Evolutionary conservation across 2,888 invertebrate species (phyloP), one percentile per base, ranked within the genome.

Genomic region (Adineta ricciae): DNA sequence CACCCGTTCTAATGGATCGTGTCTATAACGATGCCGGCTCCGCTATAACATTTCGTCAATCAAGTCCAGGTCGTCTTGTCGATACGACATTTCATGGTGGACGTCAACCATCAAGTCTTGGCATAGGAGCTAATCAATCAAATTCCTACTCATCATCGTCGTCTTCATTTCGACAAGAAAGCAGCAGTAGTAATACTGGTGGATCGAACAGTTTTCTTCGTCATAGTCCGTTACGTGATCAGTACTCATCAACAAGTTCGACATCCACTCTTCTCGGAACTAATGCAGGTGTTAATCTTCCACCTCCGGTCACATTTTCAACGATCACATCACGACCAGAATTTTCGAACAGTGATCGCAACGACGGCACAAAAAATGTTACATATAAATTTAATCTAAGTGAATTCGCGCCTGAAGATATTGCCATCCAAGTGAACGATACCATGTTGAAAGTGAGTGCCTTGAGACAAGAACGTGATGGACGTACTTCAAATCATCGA

Each of bases 361-460:
- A 41, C n/a, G 78, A 78, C 41, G 78, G 78, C 38, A 73, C 73
- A 41, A 83, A 83, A 52, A 32, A 32, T 64, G 83, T 83, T 32
- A 86, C 49, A 21, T 86, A 86, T 73, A 83, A 64, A 86, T 86
- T 86, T 49, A 84, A 86, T 83, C 24, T 86, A 50, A 64, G 83
- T 36, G 86, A 84, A 84, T 86, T 86, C 73, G 46, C 46, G 38
- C 83, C 83, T 0, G 84, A 86, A 38, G 86, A 86, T 84, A 84
- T 86, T 24, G 84, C 83, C 2, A 86, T 86, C 54, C 85, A 85
- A 72, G 83, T 86, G 14, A 83, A 72, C 27, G 84, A 84, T 50
- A 86, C 83, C n/a, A 84, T 83, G 32, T 38, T 86, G 36, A 84
- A 84, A 78, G 56, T 86, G 4, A 85, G 64, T 24, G 86, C 86